These are phyloP conservation scores for Apogon hyalosoma DNA, from an alignment of 2,797 vertebrate genomes.

Conservation along the genomic window DNA sequence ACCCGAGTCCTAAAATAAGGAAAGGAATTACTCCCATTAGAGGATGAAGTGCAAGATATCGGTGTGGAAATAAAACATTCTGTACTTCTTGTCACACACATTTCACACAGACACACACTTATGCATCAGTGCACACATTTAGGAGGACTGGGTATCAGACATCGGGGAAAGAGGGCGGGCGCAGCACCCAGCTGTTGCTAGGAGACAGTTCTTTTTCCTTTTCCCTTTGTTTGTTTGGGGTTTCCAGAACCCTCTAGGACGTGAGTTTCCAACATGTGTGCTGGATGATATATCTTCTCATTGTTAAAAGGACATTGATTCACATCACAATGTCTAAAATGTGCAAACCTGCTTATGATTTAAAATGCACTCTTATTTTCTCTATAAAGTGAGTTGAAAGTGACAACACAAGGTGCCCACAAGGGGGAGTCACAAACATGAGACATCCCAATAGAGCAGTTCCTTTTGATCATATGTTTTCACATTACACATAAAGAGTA, in stretches of 20 bases:
- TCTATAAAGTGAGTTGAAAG: not conserved
- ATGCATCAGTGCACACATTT: conserved; percentile 52
- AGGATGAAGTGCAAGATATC: conserved; percentile 1
- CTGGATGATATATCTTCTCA: not conserved
- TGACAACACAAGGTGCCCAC: conserved; percentile 44
- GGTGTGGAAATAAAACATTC: conserved; percentile 2
- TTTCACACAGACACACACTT: conserved; percentile 48
- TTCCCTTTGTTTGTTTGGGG: conserved; percentile 80
- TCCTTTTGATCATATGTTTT: conserved; percentile 21
- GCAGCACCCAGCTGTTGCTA: conserved; percentile 82
- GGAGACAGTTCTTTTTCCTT: conserved; percentile 76
- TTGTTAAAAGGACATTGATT: not conserved
- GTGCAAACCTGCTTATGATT: not conserved
- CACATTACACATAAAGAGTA: not conserved
- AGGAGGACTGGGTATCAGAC: conserved; percentile 42
- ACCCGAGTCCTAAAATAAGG: conserved; percentile 86
- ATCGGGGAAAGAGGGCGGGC: conserved; percentile 53
- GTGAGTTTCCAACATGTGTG: not conserved
- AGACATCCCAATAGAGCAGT: not conserved
- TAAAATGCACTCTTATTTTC: conserved; percentile 4
- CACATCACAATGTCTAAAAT: conserved; percentile 7
- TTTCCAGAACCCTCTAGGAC: conserved; percentile 59
- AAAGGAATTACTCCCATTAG: conserved; percentile 22
- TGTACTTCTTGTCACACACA: conserved; percentile 30
- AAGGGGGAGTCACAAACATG: conserved; percentile 67